A percentile compares a stretch with the other conserved stretches of the same genome.
phyloP scores from a whole-genome alignment of 2,888 invertebrate species.

The Catonia carolina region DNA sequence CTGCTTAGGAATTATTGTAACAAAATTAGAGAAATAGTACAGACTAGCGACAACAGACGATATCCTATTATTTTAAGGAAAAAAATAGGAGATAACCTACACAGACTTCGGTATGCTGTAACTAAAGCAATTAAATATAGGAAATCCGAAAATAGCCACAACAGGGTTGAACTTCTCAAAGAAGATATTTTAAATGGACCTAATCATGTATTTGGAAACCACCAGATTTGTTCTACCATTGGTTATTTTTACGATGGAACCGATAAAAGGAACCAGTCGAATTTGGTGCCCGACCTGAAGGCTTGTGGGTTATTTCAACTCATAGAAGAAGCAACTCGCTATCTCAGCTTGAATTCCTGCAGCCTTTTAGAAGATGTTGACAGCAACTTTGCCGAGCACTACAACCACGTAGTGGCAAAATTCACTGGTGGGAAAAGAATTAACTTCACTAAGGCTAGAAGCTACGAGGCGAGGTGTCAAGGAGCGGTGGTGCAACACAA shows the following conservation, averaged over 20 bases:
- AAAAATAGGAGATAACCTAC: background rate
- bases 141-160: background rate
- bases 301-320: no score
- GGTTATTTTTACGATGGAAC: slow-evolving; percentile 10
- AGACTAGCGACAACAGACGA: slow-evolving; percentile 3
- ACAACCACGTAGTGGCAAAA: no score
- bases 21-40: slow-evolving; percentile 6
- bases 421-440: no score
- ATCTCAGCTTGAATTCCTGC: background rate
- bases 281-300: slow-evolving; percentile 5
- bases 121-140: slow-evolving; percentile 12
- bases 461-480: no score
- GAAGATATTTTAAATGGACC: slow-evolving; percentile 11
- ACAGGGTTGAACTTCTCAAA: background rate
- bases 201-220: slow-evolving; percentile 9
- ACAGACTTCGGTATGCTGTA: background rate
- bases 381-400: slow-evolving; percentile 19
- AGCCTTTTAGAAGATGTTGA: slow-evolving; percentile 10
- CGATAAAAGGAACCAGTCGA: background rate
- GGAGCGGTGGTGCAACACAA: no score
- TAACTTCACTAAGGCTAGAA: no score
- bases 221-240: background rate
- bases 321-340: background rate
- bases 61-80: background rate
- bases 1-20: slow-evolving; percentile 31